Conservation (phyloP, 1,140 invertebrate genomes). For the Drusus annulatus region DNA sequence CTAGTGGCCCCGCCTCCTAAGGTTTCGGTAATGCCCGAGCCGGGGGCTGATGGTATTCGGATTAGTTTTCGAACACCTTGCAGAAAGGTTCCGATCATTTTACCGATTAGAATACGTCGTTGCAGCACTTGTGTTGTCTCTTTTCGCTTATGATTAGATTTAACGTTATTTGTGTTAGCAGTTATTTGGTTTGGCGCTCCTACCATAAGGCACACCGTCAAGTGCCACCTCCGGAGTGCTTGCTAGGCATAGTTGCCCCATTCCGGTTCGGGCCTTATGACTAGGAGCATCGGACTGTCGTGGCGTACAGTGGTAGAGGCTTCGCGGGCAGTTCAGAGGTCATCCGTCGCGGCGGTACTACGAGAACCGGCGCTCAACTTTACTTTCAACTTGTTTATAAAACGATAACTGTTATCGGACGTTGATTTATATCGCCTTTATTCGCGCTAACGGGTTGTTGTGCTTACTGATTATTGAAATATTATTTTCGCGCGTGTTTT, state of each 20-base stretch:
- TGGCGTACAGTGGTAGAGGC: neutral
- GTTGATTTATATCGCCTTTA: slow-evolving; percentile 1
- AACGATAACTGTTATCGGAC: slow-evolving; percentile 5
- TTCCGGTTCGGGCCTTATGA: slow-evolving; percentile 38
- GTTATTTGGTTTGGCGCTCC: slow-evolving; percentile 3
- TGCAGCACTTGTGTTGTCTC: neutral
- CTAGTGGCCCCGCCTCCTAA: slow-evolving; percentile 44
- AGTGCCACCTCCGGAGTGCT: slow-evolving; percentile 44
- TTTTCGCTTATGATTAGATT: neutral
- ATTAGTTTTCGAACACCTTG: neutral
- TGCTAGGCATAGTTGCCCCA: slow-evolving; percentile 39
- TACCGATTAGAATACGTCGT: neutral
- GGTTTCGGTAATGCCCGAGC: slow-evolving; percentile 41
- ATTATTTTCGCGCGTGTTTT: slow-evolving; percentile 19
- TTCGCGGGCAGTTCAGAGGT: slow-evolving; percentile 34
- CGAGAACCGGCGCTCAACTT: slow-evolving; percentile 23
- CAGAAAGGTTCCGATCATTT: neutral
- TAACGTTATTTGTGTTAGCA: slow-evolving; percentile 9
- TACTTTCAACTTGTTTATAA: slow-evolving; percentile 23
- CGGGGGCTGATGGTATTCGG: neutral
- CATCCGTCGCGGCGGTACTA: slow-evolving; percentile 22
- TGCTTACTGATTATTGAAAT: neutral
- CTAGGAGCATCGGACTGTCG: slow-evolving; percentile 38
- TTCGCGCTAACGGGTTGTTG: neutral
- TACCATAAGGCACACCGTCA: slow-evolving; percentile 42